These are phyloP conservation scores for Diadromus collaris DNA, from an alignment of 2,888 invertebrate genomes.

Conservation along the genomic window DNA sequence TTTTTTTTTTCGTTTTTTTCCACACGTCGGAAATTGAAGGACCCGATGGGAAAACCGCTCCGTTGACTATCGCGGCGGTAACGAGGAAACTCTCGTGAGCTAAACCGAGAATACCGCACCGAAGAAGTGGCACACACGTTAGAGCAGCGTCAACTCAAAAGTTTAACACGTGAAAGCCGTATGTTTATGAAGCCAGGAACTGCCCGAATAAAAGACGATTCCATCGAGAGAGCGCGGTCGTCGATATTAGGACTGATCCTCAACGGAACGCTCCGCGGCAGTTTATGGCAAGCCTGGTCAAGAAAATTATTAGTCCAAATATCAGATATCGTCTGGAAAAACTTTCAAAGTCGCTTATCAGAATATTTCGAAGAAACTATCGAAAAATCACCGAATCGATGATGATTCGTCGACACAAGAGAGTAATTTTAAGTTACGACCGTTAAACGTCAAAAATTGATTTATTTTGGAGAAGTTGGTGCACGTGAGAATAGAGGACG, in stretches of 20 bases:
- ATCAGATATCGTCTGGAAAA: neutral
- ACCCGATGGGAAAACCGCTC: neutral
- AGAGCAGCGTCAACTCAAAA: constrained; percentile 11
- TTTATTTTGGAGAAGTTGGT: constrained; percentile 25
- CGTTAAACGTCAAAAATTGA: neutral
- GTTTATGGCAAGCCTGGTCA: neutral
- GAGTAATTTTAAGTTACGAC: neutral
- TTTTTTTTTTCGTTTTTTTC: too few relatives aligned
- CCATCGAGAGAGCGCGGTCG: constrained; percentile 12
- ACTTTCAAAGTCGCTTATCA: neutral
- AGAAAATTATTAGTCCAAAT: constrained; percentile 8
- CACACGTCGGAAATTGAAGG: neutral
- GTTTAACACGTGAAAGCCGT: constrained; percentile 30
- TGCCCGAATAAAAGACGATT: constrained; percentile 10
- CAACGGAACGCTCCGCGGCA: neutral
- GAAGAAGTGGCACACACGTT: neutral
- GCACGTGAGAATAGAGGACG: neutral
- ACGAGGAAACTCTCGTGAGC: neutral
- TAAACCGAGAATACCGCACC: neutral
- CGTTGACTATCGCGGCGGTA: neutral
- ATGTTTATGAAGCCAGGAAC: constrained; percentile 20
- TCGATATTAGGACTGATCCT: constrained; percentile 12
- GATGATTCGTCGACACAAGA: neutral
- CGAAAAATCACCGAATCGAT: neutral
- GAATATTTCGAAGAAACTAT: neutral